A percentile compares a stretch with the other conserved stretches of the same genome.
Conservation (phyloP, 64 coral and sea anemone species). For the Astreopora myriophthalma region DNA sequence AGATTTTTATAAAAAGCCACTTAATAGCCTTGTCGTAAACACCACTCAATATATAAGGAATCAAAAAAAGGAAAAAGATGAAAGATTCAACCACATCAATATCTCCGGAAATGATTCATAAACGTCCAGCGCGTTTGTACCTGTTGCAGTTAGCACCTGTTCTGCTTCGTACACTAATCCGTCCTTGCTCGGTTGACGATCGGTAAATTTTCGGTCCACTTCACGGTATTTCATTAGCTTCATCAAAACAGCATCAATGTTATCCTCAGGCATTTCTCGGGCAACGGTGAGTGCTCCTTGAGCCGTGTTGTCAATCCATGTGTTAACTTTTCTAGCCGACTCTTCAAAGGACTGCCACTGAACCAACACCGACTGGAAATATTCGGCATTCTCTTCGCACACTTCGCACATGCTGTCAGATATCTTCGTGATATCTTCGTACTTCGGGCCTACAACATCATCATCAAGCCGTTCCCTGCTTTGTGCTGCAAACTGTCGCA, state of each 20-base stretch:
- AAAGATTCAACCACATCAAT: too few relatives aligned
- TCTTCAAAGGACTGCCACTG: slow-evolving; percentile 92
- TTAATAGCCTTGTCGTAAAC: too few relatives aligned
- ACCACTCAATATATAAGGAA: too few relatives aligned
- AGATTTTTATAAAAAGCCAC: too few relatives aligned
- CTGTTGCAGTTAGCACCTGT: slow-evolving; percentile 87
- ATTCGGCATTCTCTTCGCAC: slow-evolving; percentile 83
- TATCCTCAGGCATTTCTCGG: slow-evolving; percentile 62
- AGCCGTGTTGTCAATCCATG: slow-evolving; percentile 69
- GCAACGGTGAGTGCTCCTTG: slow-evolving; percentile 55
- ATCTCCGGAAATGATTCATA: not conserved
- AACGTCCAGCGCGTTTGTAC: not conserved
- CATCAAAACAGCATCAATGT: slow-evolving; percentile 73
- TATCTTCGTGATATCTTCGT: slow-evolving; percentile 74
- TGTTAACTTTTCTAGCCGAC: slow-evolving; percentile 56
- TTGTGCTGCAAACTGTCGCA: slow-evolving; percentile 56
- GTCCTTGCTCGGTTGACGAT: slow-evolving; percentile 70
- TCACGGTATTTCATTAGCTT: slow-evolving; percentile 89
- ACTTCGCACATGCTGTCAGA: slow-evolving; percentile 89
- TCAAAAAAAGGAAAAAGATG: too few relatives aligned
- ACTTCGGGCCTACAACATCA: slow-evolving; percentile 6
- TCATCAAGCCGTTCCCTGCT: not conserved
- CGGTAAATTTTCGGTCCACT: slow-evolving; percentile 83
- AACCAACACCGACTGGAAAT: slow-evolving; percentile 68
- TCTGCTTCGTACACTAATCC: slow-evolving; percentile 83